Conservation (phyloP, 2,113 vertebrate species). For the Crotalus horridus region DNA sequence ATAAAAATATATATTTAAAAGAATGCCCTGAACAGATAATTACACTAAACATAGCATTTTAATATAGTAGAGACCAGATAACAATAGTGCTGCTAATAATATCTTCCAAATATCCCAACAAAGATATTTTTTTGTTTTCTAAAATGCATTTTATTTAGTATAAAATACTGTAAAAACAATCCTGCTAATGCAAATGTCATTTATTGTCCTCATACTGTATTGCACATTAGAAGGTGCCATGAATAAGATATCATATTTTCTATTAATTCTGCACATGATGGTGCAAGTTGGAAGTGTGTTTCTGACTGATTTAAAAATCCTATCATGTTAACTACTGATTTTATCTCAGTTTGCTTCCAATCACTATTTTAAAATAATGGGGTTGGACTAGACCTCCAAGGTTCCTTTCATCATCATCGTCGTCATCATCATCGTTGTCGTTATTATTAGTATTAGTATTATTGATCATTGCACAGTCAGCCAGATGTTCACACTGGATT, state of each 20-base stretch:
- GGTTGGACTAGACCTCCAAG: too few species aligned
- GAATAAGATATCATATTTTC: not conserved
- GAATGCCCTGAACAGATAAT: not conserved
- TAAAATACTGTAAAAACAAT: not conserved
- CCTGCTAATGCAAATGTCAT: not conserved
- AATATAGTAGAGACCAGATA: not conserved
- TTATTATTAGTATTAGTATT: too few species aligned
- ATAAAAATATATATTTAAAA: not conserved
- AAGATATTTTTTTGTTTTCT: not conserved
- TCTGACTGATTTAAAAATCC: not conserved
- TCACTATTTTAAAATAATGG: not conserved
- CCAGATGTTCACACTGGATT: too few species aligned
- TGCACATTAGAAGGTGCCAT: not conserved
- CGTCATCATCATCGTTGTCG: too few species aligned
- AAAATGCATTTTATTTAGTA: not conserved
- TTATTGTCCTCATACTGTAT: not conserved
- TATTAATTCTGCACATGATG: not conserved
- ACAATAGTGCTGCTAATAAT: not conserved
- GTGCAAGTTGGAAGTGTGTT: not conserved
- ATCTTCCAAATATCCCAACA: not conserved
- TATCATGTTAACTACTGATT: not conserved
- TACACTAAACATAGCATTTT: not conserved
- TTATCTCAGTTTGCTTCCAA: not conserved
- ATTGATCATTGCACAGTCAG: too few species aligned
- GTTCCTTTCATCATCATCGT: too few species aligned